phyloP scores from a whole-genome alignment of 2,113 vertebrate genomes.

The Pachypanchax playfairii region DNA sequence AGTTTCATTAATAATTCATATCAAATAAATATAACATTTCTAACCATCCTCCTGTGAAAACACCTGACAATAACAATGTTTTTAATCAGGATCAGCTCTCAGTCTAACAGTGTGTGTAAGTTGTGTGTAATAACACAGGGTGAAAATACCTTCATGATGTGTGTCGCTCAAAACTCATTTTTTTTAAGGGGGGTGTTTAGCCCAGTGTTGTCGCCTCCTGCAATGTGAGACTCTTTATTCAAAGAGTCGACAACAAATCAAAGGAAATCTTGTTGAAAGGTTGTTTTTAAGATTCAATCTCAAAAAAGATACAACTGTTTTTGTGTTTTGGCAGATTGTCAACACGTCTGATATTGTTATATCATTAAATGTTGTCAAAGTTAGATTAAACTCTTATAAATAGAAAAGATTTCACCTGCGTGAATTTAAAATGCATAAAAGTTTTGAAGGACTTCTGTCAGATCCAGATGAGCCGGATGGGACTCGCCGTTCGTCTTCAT shows the following conservation, averaged over 20 bases:
- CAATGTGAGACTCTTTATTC: too few relatives aligned
- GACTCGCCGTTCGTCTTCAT: constrained; percentile 11
- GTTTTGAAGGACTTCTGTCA: constrained; percentile 13
- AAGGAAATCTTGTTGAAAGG: too few relatives aligned
- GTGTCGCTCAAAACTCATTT: not conserved
- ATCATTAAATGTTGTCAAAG: too few relatives aligned
- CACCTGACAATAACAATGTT: not conserved
- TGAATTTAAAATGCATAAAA: too few relatives aligned
- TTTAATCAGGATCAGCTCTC: not conserved
- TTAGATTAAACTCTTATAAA: too few relatives aligned
- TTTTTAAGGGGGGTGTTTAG: not conserved
- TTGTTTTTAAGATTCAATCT: too few relatives aligned
- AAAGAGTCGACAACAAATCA: too few relatives aligned
- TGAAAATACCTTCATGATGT: not conserved
- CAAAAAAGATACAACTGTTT: too few relatives aligned
- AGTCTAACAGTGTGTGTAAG: too few relatives aligned
- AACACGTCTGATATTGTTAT: too few relatives aligned
- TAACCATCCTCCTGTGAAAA: constrained; percentile 8
- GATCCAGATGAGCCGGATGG: constrained; percentile 20
- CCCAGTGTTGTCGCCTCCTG: not conserved
- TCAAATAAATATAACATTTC: constrained; percentile 14
- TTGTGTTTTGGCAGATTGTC: too few relatives aligned
- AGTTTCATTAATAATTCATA: constrained; percentile 20
- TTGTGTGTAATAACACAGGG: not conserved
- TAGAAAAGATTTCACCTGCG: too few relatives aligned